phyloP scores from a whole-genome alignment of 2,888 invertebrate species.

The Hirtodrosophila trivittata region DNA sequence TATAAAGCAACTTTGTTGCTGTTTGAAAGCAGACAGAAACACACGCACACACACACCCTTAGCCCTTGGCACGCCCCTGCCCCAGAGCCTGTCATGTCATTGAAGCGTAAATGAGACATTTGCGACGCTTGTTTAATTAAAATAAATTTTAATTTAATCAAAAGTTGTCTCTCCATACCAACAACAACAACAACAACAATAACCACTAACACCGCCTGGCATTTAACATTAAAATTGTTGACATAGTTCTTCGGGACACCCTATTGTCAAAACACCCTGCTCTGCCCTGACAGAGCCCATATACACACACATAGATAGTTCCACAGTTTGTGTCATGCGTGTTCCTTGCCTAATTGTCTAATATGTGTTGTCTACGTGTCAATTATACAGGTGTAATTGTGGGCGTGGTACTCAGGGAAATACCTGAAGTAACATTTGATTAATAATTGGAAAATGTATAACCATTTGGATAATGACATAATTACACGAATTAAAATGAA shows the following conservation, averaged over 20 bases:
- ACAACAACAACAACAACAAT: constrained; percentile 28
- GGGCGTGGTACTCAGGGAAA: constrained; percentile 58
- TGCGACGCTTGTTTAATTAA: constrained; percentile 81
- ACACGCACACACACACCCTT: constrained; percentile 2
- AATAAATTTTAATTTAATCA: constrained; percentile 81
- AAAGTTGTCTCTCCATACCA: constrained; percentile 61
- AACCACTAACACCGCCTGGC: constrained; percentile 53
- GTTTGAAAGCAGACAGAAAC: neutral
- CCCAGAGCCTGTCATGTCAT: constrained; percentile 73
- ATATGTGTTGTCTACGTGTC: constrained; percentile 29
- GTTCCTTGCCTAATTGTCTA: constrained; percentile 28
- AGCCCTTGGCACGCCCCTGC: constrained; percentile 19
- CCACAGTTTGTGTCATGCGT: constrained; percentile 31
- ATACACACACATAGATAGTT: neutral
- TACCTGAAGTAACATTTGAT: constrained; percentile 51
- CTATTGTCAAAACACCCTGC: constrained; percentile 6
- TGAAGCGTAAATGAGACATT: constrained; percentile 82
- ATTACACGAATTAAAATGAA: neutral
- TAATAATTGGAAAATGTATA: constrained; percentile 38
- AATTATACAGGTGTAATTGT: constrained; percentile 47
- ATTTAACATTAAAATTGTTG: constrained; percentile 76
- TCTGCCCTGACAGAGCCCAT: constrained; percentile 13
- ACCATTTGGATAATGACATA: neutral
- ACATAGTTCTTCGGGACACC: constrained; percentile 65
- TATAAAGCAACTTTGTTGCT: constrained; percentile 60